Base-by-base conservation (phyloP, 2,113 vertebrate genomes). In the Amphilophus citrinellus region DNA sequence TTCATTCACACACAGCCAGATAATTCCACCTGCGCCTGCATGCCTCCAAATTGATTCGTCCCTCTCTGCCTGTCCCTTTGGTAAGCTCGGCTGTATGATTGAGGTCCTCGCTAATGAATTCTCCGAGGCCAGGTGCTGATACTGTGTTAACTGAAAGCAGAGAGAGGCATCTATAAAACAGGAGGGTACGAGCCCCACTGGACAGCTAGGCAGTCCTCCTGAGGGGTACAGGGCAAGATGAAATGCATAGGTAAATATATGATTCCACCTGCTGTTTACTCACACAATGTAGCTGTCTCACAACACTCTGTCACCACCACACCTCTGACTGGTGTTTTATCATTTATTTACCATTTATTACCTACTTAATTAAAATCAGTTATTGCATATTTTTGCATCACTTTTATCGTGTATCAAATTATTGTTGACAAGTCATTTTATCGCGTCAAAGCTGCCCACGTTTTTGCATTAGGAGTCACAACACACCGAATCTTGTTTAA, bases 51-150 rank as follows among this genome's bases (percentile, higher is more conserved):
- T 91, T 89, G 93, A 92, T 94, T 89, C 11, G 53, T 87, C 84
- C 85, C 88, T 76, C 80, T 90, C 89, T 62, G 87, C 60, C 77
- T 59, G 73, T 87, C 71, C 78, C 84, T 92, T 81, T 84, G 88
- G 91, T 85, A 78, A 63, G 83, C 87, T 57, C 30, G 1, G 58
- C 79, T 66, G 84, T 88, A 62, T 92, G 93, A 94, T 86, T 73
- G 93, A 93, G 91, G 65, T 79, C 84, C 83, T 83, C 79, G 68
- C 86, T 94, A 87, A 95, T 94, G 85, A 90, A 90, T 91, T 92
- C 82, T 90, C 86, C 77, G 83, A 88, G 88, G 86, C 88, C 79
- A 71, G 85, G 77, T 77, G 76, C 90, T 88, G 89, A 92, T 85
- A 65, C 56, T 56, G 61, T 86, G 80, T 68, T 84, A 85, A 83